A percentile compares a stretch with the other conserved stretches of the same genome.
phyloP scores from a whole-genome alignment of 2,888 invertebrate genomes.

The Coleophora deauratella region DNA sequence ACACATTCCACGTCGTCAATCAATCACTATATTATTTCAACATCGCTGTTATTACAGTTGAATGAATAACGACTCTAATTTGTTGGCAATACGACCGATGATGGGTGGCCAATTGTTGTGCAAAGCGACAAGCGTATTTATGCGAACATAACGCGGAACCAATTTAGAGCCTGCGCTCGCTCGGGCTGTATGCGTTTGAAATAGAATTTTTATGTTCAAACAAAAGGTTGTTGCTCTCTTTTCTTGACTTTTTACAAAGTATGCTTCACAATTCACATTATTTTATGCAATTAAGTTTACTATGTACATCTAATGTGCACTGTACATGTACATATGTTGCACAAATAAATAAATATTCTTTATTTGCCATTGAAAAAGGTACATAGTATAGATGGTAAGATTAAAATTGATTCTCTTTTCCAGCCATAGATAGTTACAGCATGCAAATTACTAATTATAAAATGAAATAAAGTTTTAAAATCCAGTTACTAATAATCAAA shows the following conservation, averaged over 20 bases:
- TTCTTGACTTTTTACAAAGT: constrained; percentile 11
- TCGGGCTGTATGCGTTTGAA: constrained; percentile 28
- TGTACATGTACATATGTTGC: no score
- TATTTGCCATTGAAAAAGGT: no score
- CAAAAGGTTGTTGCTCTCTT: constrained; percentile 28
- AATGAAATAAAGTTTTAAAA: no score
- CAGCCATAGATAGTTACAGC: no score
- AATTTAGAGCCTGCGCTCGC: constrained; percentile 22
- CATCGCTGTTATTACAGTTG: constrained; percentile 28
- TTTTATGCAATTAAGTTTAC: background rate
- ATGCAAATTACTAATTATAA: no score
- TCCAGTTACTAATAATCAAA: no score
- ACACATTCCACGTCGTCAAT: constrained; percentile 41
- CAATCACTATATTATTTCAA: constrained; percentile 49
- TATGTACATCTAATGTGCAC: no score
- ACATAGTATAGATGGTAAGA: no score
- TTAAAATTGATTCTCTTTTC: no score
- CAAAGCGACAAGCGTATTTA: constrained; percentile 10
- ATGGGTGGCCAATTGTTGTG: constrained; percentile 25
- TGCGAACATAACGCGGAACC: constrained; percentile 26
- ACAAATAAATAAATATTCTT: no score
- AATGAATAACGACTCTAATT: constrained; percentile 37
- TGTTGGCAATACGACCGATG: constrained; percentile 27
- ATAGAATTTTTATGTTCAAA: constrained; percentile 31
- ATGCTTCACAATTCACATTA: background rate